Conservation (phyloP, 2,888 invertebrate species). For the Mimumesa dahlbomi region DNA sequence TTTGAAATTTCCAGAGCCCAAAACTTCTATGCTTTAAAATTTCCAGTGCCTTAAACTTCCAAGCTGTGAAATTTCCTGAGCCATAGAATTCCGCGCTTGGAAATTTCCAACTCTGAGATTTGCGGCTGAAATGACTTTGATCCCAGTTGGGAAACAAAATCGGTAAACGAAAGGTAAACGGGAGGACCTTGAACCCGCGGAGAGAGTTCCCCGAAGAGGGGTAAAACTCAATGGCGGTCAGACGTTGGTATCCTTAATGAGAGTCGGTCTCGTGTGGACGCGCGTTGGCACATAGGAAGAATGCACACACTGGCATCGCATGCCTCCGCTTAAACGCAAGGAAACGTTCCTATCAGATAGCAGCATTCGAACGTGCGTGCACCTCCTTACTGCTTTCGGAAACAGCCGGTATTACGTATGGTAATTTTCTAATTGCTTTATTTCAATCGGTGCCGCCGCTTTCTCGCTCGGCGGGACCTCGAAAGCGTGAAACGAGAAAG, state of each 20-base stretch:
- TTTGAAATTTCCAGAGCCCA: no score
- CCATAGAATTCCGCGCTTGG: no score
- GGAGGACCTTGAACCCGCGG: slow-evolving; percentile 51
- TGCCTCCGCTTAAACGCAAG: slow-evolving; percentile 69
- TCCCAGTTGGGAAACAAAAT: no score
- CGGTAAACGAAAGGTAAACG: no score
- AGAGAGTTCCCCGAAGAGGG: slow-evolving; percentile 51
- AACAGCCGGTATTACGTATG: slow-evolving; percentile 71
- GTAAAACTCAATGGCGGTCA: slow-evolving; percentile 62
- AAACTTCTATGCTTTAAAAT: no score
- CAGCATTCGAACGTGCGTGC: slow-evolving; percentile 67
- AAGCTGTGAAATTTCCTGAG: no score
- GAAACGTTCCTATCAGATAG: slow-evolving; percentile 73
- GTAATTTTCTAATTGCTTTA: slow-evolving; percentile 77
- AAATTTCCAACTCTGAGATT: no score
- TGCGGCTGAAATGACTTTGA: no score
- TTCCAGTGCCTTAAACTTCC: no score
- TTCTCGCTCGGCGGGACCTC: slow-evolving; percentile 29
- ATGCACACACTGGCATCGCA: slow-evolving; percentile 62
- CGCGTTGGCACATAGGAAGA: slow-evolving; percentile 65
- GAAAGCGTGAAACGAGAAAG: slow-evolving; percentile 23
- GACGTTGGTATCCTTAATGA: slow-evolving; percentile 51
- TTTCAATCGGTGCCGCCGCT: slow-evolving; percentile 63
- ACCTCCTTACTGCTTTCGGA: slow-evolving; percentile 70
- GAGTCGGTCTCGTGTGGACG: slow-evolving; percentile 31